These are phyloP conservation scores for Ectemnius lituratus DNA, from an alignment of 2,888 invertebrate species.

Conservation along the genomic window DNA sequence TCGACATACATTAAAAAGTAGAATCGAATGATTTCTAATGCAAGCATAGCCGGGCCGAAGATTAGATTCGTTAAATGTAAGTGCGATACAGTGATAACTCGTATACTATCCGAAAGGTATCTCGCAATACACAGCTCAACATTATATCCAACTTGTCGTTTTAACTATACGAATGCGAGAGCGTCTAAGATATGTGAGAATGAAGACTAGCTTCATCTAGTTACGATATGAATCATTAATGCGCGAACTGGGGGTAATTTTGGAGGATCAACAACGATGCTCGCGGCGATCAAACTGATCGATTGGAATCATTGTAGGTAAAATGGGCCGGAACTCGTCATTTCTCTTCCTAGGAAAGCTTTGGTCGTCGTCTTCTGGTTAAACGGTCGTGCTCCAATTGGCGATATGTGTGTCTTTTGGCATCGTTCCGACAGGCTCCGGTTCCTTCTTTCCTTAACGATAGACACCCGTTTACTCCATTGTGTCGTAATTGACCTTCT, in stretches of 20 bases:
- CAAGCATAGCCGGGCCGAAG: too few relatives aligned
- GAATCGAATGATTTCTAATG: too few relatives aligned
- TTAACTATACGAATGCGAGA: not conserved
- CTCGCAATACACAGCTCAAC: slow-evolving; percentile 7
- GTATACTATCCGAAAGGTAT: slow-evolving; percentile 17
- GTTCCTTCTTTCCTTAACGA: too few relatives aligned
- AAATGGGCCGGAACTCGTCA: too few relatives aligned
- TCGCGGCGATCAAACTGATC: not conserved
- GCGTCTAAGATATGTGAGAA: slow-evolving; percentile 8
- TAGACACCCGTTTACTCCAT: slow-evolving; percentile 85
- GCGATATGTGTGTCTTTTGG: slow-evolving; percentile 33
- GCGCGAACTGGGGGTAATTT: slow-evolving; percentile 9
- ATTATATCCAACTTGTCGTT: slow-evolving; percentile 4
- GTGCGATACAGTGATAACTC: slow-evolving; percentile 9
- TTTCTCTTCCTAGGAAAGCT: slow-evolving; percentile 5
- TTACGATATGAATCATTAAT: not conserved
- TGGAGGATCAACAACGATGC: slow-evolving; percentile 19
- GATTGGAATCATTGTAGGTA: not conserved
- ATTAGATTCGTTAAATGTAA: too few relatives aligned
- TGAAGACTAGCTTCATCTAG: slow-evolving; percentile 10
- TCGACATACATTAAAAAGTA: not conserved
- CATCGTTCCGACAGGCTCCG: slow-evolving; percentile 38
- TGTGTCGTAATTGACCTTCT: slow-evolving; percentile 94
- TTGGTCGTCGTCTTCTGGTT: slow-evolving; percentile 12
- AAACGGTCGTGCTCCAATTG: slow-evolving; percentile 23